Base-by-base conservation (phyloP, 64 coral and sea anemone genomes). In the Pocillopora verrucosa region DNA sequence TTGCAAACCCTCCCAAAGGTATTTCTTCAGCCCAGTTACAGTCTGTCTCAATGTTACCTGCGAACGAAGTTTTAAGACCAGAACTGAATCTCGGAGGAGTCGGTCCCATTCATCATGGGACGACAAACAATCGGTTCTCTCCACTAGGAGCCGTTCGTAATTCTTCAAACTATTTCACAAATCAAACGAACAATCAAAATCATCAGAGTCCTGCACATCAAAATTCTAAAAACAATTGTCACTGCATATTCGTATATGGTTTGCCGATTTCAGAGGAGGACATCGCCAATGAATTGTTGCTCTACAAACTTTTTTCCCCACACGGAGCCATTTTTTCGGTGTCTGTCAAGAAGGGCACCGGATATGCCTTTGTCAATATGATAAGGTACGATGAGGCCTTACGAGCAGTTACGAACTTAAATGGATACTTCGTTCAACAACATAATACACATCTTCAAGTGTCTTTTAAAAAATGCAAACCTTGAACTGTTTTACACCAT, bases 361-460 rank as follows among this genome's bases (percentile, higher is more conserved):
- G 91, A 11, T 96, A 96, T 85, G 95, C 83, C 61, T 96, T 96
- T 83, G 88, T 96, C 38, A 96, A 96, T 45, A 96, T 96, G 95
- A 73, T 84, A 16, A 93, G 75, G 80, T 93, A 93, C 22, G 95
- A 96, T 11, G 95, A 96, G 88, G 95, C 95, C 6, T 87, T 76
- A 57, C 78, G 82, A 34, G 95, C 95, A 12, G 93, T 96, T 16
- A 87, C 83, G 77, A 64, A 86, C 60, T 89, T 96, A 36, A 90
- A 96, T 86, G 89, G 92, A 36, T 90, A 92, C 57, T 90, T 85
- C 76, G 35, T 84, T 45, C 82, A 84, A 65, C 91, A 93, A 69
- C 86, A 96, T 57, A 89, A 89, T 51, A 96, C 89, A 88, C 86
- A 80, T 51, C 88, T 96, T 16, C 95, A 96, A 24, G 95, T 96